Base-by-base conservation (phyloP, 2,888 invertebrate genomes). In the Eucriotettix oculatus region DNA sequence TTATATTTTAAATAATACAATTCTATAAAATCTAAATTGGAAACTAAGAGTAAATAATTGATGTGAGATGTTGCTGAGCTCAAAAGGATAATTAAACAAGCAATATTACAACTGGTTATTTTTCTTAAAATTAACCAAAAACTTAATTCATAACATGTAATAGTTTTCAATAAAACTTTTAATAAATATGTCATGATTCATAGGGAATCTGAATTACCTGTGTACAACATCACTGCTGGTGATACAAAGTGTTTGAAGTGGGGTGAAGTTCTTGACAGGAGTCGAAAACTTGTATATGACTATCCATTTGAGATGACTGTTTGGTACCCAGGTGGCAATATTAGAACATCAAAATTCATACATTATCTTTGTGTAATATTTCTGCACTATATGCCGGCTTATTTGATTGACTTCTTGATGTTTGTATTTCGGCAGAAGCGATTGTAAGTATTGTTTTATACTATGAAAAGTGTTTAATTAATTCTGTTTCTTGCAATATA, bases 161-260 rank as follows among this genome's bases (percentile, higher is more conserved):
- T 29, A 29, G 9, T 48, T 48, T 14, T 48, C 2, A 48, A 12
- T 7, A n/a, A 5, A 2, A 14, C 9, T 48, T 12, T n/a, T 48
- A n/a, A 48, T 48, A 48, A 14, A n/a, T 48, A 48, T 48, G 2
- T 48, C 48, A 14, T n/a, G 48, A 1, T 12, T 48, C n/a, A n/a
- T n/a, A 48, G 48, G n/a, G 3, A 48, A n/a, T 3, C 48, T n/a
- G 48, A 48, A 9, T 2, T 48, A 0, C 73, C 78, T 16, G 80
- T 89, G n/a, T 85, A 85, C 73, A 93, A 95, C 71, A 78, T 90
- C 61, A 87, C 90, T 10, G 81, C 86, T 17, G 87, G 90, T 0
- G 80, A 79, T 10, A 79, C 87, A 54, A 87, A 91, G 66, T 84
- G 89, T 0, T 73, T 94, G 54, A 86, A 86, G 0, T 98, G 97